Evolutionary conservation across 2,888 invertebrate genomes (phyloP).

Genomic region (Xestia rhomboidea): DNA sequence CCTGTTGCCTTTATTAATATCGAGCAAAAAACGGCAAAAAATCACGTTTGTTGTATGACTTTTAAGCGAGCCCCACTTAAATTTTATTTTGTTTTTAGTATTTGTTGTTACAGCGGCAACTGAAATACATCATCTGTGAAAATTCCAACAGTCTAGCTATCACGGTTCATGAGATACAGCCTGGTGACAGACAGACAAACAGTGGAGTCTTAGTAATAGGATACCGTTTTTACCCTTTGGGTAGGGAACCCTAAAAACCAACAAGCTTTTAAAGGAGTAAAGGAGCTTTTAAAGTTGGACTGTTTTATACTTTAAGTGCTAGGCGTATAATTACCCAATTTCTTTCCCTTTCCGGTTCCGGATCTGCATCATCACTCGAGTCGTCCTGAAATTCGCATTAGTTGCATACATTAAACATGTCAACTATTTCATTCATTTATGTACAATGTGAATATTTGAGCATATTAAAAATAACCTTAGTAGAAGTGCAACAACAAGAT

Average conservation of each 20-base stretch:
- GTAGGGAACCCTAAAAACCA: not conserved
- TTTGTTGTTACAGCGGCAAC: no score
- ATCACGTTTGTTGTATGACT: no score
- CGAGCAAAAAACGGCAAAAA: no score
- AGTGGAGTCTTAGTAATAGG: no score
- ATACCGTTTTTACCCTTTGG: no score
- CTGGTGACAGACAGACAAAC: no score
- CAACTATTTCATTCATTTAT: not conserved
- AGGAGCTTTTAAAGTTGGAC: not conserved
- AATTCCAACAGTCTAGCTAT: no score
- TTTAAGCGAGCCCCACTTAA: no score
- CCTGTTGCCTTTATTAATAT: no score
- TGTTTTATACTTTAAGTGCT: not conserved
- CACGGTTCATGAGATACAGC: no score
- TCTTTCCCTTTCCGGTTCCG: constrained; percentile 83
- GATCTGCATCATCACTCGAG: constrained; percentile 83
- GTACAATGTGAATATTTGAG: constrained; percentile 9
- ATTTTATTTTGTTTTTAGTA: no score
- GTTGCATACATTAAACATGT: constrained; percentile 18
- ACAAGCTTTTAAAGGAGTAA: not conserved
- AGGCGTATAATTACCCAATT: constrained; percentile 79
- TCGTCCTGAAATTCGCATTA: constrained; percentile 78
- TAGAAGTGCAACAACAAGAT: not conserved
- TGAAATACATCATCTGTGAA: no score
- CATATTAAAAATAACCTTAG: constrained; percentile 3